Evolutionary conservation across 2,888 invertebrate genomes (phyloP).

Genomic region (Trachelus tabidus): DNA sequence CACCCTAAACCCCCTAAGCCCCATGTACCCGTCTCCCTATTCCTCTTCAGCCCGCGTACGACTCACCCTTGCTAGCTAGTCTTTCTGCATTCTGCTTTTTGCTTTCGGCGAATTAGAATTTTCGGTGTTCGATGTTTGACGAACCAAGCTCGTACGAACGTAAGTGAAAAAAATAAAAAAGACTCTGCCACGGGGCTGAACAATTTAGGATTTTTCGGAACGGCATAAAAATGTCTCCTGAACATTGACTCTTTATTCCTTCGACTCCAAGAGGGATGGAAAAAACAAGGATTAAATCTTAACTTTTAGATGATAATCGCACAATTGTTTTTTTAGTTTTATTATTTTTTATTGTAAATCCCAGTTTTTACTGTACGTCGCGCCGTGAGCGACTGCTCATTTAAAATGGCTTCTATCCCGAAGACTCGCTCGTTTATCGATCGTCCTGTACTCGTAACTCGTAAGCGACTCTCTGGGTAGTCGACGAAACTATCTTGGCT

Average conservation of each 20-base stretch:
- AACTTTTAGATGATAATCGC: background rate
- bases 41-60: background rate
- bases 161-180: background rate
- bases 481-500: slow-evolving; percentile 18
- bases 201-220: background rate
- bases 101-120: background rate
- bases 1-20: background rate
- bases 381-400: background rate
- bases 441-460: background rate
- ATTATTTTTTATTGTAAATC: background rate
- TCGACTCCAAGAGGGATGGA: too few relatives aligned
- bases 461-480: slow-evolving; percentile 5
- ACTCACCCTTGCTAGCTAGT: background rate
- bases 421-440: background rate
- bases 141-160: background rate
- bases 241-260: too few relatives aligned
- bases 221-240: background rate
- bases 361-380: background rate
- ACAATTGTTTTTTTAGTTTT: background rate
- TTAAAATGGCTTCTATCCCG: background rate
- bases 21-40: background rate
- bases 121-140: background rate
- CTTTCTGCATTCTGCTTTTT: background rate
- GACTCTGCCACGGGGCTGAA: background rate
- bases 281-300: too few relatives aligned